phyloP scores from a whole-genome alignment of 2,797 vertebrate species.

The Sebastes cheni region DNA sequence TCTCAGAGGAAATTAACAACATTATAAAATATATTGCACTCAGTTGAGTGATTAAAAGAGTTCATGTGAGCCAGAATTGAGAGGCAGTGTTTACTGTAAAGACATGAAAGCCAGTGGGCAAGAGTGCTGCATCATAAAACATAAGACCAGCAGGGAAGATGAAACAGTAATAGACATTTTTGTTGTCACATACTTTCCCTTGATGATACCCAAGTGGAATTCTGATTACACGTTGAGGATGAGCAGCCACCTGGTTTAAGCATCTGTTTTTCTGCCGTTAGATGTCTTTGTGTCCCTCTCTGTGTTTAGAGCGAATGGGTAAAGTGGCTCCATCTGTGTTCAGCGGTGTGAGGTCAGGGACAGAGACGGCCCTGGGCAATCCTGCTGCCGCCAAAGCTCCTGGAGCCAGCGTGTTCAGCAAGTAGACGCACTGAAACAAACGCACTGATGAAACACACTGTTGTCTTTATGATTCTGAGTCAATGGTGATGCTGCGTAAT shows the following conservation, averaged over 20 bases:
- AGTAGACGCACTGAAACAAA: conserved; percentile 46
- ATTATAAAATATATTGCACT: background rate
- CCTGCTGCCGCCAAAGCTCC: conserved; percentile 76
- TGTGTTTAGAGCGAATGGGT: conserved; percentile 88
- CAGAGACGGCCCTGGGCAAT: conserved; percentile 89
- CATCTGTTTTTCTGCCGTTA: background rate
- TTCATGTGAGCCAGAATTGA: background rate
- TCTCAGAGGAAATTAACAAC: background rate
- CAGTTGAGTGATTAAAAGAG: background rate
- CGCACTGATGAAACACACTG: background rate
- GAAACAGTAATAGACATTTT: background rate
- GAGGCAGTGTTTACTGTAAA: background rate
- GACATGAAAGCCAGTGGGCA: background rate
- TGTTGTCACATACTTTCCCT: background rate
- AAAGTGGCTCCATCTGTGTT: conserved; percentile 91
- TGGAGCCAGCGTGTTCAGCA: conserved; percentile 88
- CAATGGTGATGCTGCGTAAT: background rate
- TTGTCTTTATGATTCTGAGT: background rate
- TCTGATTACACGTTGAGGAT: background rate
- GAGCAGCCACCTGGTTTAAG: background rate
- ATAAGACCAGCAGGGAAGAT: conserved; percentile 47
- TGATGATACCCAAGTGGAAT: background rate
- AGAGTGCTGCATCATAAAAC: conserved; percentile 63
- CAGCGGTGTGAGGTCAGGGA: conserved; percentile 86
- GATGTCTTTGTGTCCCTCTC: conserved; percentile 12